Evolutionary conservation across 2,113 vertebrate genomes (phyloP).

Genomic region (Centrocercus urophasianus): DNA sequence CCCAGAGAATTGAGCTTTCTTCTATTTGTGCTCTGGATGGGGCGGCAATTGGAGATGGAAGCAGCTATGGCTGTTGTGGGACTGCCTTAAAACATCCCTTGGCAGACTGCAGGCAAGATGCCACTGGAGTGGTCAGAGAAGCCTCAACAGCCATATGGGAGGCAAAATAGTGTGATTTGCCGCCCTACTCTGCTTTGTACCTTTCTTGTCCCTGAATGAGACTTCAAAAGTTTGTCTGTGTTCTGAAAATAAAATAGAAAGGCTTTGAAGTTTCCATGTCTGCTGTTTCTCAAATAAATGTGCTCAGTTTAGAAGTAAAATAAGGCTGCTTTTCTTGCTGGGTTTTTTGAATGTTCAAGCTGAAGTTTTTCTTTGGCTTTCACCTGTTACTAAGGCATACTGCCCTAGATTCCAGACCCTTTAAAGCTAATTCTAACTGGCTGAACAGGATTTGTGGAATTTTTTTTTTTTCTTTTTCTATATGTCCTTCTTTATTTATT

Average conservation of each 20-base stretch:
- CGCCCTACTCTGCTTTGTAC: background rate
- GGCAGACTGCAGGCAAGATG: background rate
- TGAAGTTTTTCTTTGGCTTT: background rate
- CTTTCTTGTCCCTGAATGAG: background rate
- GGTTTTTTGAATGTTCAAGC: constrained; percentile 23
- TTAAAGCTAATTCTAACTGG: background rate
- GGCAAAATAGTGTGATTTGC: background rate
- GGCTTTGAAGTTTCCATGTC: background rate
- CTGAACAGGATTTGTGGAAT: background rate
- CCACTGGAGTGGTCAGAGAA: background rate
- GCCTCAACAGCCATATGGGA: fast-evolving
- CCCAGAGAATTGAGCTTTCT: background rate
- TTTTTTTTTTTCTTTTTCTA: background rate
- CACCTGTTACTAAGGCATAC: background rate
- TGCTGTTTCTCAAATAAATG: background rate
- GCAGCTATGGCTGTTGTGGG: background rate
- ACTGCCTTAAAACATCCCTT: background rate
- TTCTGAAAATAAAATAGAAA: background rate
- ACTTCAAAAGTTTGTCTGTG: constrained; percentile 13
- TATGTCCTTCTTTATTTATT: too few species aligned
- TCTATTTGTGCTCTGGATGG: background rate
- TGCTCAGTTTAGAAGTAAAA: constrained; percentile 16
- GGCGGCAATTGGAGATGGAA: background rate
- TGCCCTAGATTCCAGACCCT: constrained; percentile 12
- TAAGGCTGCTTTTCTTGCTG: constrained; percentile 1